A percentile compares a stretch with the other conserved stretches of the same genome.
phyloP scores from a whole-genome alignment of 1,140 invertebrate species.

The Drosophila elegans region DNA sequence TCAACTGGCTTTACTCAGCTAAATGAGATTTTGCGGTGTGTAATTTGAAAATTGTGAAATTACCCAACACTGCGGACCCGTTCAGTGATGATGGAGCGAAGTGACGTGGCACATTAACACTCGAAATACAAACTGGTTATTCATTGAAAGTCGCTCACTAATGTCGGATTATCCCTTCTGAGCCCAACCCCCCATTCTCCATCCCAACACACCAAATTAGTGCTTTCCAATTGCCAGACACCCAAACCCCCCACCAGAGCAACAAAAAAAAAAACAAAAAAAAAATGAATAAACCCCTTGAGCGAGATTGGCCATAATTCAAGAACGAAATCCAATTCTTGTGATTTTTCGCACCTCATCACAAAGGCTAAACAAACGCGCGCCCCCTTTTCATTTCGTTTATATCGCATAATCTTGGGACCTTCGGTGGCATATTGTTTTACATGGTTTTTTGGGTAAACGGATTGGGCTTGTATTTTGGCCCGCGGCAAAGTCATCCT shows the following conservation, averaged over 20 bases:
- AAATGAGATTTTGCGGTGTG: constrained; percentile 59
- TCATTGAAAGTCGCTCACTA: constrained; percentile 14
- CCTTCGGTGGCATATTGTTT: constrained; percentile 44
- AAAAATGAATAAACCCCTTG: background rate
- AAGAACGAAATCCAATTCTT: constrained; percentile 46
- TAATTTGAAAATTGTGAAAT: constrained; percentile 60
- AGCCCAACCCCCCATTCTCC: background rate
- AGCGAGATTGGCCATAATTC: constrained; percentile 31
- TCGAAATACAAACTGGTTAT: constrained; percentile 1
- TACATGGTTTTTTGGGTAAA: constrained; percentile 53
- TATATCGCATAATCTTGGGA: constrained; percentile 32
- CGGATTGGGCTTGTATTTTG: constrained; percentile 42
- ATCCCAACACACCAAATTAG: constrained; percentile 5
- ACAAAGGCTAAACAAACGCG: constrained; percentile 9
- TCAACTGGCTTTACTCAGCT: constrained; percentile 57
- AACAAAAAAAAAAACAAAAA: too few relatives aligned
- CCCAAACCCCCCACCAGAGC: background rate
- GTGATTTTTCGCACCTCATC: constrained; percentile 72
- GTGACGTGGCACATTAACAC: constrained; percentile 29
- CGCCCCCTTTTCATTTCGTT: constrained; percentile 21
- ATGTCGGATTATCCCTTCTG: constrained; percentile 17
- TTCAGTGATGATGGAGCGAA: background rate
- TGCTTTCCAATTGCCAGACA: constrained; percentile 5
- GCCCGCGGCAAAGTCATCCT: constrained; percentile 20
- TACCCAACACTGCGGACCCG: constrained; percentile 32